Conservation (phyloP, 1,140 invertebrate species). For the Holotrichia oblita region DNA sequence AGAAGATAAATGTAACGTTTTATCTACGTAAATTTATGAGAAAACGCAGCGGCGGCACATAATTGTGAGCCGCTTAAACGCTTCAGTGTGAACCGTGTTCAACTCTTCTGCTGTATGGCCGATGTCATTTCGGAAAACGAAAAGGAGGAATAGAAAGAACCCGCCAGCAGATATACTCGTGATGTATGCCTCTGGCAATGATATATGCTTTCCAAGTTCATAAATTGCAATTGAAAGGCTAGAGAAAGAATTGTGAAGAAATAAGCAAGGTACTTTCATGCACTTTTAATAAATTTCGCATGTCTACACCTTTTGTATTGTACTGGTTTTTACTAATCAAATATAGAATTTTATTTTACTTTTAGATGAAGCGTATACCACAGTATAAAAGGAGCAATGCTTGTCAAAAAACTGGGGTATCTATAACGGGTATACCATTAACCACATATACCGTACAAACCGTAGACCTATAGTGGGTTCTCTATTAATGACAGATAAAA, state of each 20-base stretch:
- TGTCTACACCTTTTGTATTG: no score
- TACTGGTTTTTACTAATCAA: no score
- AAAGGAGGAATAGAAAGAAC: conserved; percentile 10
- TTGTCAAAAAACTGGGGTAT: no score
- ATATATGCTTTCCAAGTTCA: neutral
- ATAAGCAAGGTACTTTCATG: no score
- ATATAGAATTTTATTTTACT: no score
- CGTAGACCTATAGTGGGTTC: no score
- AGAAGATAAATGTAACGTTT: conserved; percentile 53
- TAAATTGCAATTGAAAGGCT: neutral
- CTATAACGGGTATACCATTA: no score
- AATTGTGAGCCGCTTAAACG: conserved; percentile 45
- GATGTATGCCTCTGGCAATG: neutral
- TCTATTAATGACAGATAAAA: no score
- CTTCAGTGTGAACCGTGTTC: conserved; percentile 24
- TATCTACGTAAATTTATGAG: conserved; percentile 52
- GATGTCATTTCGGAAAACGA: conserved; percentile 16
- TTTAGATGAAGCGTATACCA: no score
- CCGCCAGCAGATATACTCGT: neutral
- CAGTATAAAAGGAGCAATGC: no score
- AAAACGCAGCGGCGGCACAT: conserved; percentile 44
- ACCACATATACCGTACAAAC: no score
- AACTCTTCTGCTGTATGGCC: neutral
- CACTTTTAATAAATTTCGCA: no score
- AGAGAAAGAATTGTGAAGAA: neutral